These are phyloP conservation scores for Drosophila barbarae DNA, from an alignment of 2,888 invertebrate species.

Conservation along the genomic window DNA sequence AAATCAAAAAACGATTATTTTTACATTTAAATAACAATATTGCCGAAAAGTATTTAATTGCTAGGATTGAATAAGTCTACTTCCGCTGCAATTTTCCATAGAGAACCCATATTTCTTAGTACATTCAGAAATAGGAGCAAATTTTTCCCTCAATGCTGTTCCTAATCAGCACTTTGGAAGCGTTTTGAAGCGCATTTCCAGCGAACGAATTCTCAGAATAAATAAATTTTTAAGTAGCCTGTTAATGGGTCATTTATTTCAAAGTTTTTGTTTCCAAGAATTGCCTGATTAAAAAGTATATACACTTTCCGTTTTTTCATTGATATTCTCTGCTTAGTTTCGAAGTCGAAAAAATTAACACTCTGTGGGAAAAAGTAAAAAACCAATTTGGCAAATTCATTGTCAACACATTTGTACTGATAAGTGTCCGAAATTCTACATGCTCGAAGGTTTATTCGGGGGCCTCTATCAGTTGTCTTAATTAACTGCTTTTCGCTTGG, in stretches of 20 bases:
- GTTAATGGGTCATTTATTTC: constrained; percentile 4
- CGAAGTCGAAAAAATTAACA: neutral
- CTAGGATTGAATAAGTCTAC: neutral
- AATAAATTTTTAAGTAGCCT: neutral
- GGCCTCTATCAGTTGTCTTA: neutral
- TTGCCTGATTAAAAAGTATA: neutral
- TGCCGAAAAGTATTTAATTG: too few species aligned
- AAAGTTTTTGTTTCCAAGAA: neutral
- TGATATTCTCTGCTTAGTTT: neutral
- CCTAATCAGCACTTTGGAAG: neutral
- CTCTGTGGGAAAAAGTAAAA: neutral
- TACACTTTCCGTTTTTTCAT: neutral
- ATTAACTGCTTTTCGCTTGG: neutral
- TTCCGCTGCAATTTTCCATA: neutral
- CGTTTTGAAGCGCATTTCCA: neutral
- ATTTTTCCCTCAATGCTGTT: neutral
- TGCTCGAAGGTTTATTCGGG: neutral
- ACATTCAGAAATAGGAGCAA: neutral
- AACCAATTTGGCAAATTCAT: neutral
- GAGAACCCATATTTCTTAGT: neutral
- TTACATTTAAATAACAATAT: too few species aligned
- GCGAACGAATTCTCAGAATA: neutral
- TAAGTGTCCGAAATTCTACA: neutral
- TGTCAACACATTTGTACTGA: constrained; percentile 4
- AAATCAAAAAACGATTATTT: too few species aligned